phyloP scores from a whole-genome alignment of 2,113 vertebrate genomes.

The Melospiza melodia region DNA sequence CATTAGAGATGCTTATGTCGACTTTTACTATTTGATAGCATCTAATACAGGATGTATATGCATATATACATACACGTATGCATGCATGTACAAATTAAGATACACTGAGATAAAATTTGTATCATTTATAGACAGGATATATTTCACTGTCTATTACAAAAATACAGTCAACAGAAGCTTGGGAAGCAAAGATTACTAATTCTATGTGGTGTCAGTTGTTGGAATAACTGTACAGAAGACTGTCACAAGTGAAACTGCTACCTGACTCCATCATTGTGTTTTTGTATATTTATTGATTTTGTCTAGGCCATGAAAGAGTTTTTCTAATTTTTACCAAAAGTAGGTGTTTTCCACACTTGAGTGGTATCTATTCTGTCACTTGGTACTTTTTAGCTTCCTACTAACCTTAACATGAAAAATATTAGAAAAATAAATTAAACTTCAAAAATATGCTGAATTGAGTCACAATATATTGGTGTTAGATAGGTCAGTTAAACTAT shows the following conservation, averaged over 20 bases:
- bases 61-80: too few relatives aligned
- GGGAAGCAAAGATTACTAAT: neutral
- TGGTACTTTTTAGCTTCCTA: neutral
- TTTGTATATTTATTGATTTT: neutral
- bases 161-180: neutral
- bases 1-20: neutral
- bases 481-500: neutral
- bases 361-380: neutral
- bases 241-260: neutral
- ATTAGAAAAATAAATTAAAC: neutral
- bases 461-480: neutral
- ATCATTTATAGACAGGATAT: neutral
- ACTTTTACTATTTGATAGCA: neutral
- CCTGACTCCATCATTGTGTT: neutral
- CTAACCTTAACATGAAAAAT: neutral
- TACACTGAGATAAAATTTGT: accelerated
- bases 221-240: neutral
- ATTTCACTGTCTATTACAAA: neutral
- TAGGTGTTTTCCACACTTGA: neutral
- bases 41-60: neutral
- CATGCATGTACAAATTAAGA: neutral
- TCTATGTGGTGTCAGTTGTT: neutral
- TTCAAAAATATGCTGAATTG: neutral
- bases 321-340: neutral
- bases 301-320: neutral